phyloP scores from a whole-genome alignment of 2,797 vertebrate genomes.

The Eptatretus atami region DNA sequence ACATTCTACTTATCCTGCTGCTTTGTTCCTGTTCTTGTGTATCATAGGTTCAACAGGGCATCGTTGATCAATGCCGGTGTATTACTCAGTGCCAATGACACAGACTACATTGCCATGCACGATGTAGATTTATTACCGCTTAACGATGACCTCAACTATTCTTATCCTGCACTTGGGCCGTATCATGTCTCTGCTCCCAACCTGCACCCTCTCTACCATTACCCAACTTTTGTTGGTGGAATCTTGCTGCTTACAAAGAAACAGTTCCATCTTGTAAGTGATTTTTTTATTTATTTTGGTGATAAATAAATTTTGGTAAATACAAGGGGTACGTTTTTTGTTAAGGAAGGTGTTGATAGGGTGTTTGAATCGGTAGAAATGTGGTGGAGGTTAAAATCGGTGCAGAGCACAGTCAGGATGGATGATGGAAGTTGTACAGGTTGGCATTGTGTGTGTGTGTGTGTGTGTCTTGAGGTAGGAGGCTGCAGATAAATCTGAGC shows the following conservation, averaged over 20 bases:
- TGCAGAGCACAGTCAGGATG: too few species aligned
- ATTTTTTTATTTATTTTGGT: too few species aligned
- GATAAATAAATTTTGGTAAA: too few species aligned
- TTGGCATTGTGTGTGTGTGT: too few species aligned
- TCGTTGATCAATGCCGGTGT: constrained; percentile 77
- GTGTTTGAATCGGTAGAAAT: too few species aligned
- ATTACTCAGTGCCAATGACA: constrained; percentile 60
- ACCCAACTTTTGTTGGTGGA: constrained; percentile 73
- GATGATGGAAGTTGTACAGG: too few species aligned
- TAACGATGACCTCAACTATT: constrained; percentile 56
- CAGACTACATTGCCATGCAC: constrained; percentile 88
- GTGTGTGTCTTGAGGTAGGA: too few species aligned
- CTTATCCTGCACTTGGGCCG: constrained; percentile 49
- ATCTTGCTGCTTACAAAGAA: constrained; percentile 76
- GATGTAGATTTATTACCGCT: constrained; percentile 76
- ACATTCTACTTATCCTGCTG: too few species aligned
- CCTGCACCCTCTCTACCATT: constrained; percentile 82
- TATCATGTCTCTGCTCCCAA: constrained; percentile 78
- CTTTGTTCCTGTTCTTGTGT: not conserved
- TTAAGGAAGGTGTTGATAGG: too few species aligned
- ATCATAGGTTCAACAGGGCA: constrained; percentile 52
- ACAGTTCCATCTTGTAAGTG: constrained; percentile 20
- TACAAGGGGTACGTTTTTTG: too few species aligned
- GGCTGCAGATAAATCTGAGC: too few species aligned
- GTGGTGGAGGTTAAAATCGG: too few species aligned